Conservation (phyloP, 1,140 invertebrate genomes). For the Nebria ingens region DNA sequence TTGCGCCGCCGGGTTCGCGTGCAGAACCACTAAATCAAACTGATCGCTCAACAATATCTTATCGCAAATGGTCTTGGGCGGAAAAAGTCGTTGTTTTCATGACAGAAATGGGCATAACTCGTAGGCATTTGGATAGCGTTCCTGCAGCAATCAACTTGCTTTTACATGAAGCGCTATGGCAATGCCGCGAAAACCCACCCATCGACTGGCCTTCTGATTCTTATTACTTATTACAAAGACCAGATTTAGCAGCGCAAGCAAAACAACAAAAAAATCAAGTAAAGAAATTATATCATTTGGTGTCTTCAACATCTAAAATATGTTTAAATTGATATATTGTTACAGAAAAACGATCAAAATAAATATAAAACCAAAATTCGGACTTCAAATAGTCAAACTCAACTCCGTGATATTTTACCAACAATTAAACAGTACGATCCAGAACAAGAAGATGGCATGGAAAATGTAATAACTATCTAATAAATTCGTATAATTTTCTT, state of each 20-base stretch:
- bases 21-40: constrained; percentile 21
- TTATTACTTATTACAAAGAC: constrained; percentile 70
- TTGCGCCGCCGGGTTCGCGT: constrained; percentile 32
- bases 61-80: not conserved
- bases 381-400: constrained; percentile 12
- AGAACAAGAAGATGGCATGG: constrained; percentile 55
- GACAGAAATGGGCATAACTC: constrained; percentile 47
- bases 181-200: constrained; percentile 64
- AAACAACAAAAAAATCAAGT: constrained; percentile 23
- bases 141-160: constrained; percentile 66
- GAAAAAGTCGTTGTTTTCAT: constrained; percentile 26
- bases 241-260: constrained; percentile 58
- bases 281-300: constrained; percentile 15
- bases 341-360: constrained; percentile 8
- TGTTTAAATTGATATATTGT: not conserved
- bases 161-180: constrained; percentile 62
- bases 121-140: constrained; percentile 59
- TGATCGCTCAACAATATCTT: not conserved
- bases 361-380: constrained; percentile 17
- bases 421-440: constrained; percentile 30
- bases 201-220: constrained; percentile 63
- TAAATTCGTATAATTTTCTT: too few relatives aligned
- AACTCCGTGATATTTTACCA: constrained; percentile 21
- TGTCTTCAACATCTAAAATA: not conserved
- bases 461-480: constrained; percentile 40